Percentiles rank a stretch among this genome's conserved stretches.
phyloP scores from a whole-genome alignment of 2,888 invertebrate species.

The Cantharis flavilabris region DNA sequence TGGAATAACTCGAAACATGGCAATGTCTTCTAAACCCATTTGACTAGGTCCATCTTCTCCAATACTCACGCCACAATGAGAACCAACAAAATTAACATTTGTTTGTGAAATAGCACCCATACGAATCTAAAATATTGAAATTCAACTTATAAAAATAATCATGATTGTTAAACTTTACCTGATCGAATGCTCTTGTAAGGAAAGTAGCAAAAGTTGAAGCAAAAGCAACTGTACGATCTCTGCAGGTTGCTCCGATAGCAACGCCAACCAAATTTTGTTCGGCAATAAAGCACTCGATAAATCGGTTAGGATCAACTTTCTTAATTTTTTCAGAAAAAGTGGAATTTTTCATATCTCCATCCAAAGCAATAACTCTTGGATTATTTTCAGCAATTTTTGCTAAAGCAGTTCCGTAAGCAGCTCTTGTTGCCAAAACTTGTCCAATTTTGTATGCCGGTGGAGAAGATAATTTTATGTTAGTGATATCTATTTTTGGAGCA shows the following conservation, averaged over 20 bases:
- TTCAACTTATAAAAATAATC: conserved; percentile 4
- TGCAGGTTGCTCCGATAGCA: conserved; percentile 91
- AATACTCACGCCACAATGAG: conserved; percentile 97
- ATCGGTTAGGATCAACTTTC: conserved; percentile 72
- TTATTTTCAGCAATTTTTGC: conserved; percentile 81
- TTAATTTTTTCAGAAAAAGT: conserved; percentile 94
- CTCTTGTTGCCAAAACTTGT: conserved; percentile 82
- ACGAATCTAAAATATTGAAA: conserved; percentile 70
- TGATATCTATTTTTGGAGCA: conserved; percentile 76
- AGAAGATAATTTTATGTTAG: conserved; percentile 71
- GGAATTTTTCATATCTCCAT: conserved; percentile 99
- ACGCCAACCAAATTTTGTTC: conserved; percentile 98
- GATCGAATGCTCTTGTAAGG: conserved; percentile 95
- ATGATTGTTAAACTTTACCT: conserved; percentile 65
- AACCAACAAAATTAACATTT: conserved; percentile 95
- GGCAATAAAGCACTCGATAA: conserved; percentile 98
- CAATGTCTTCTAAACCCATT: conserved; percentile 99
- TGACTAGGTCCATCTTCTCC: conserved; percentile 99
- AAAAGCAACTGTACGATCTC: conserved; percentile 92
- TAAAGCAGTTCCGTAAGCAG: conserved; percentile 93
- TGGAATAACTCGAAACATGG: conserved; percentile 92
- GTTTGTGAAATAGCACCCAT: conserved; percentile 99
- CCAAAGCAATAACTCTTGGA: conserved; percentile 87
- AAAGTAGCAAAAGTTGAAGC: conserved; percentile 98
- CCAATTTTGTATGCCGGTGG: conserved; percentile 84